Evolutionary conservation across 1,140 invertebrate species (phyloP), one percentile per base, ranked within the genome.

Genomic region (Lepidostoma basale): DNA sequence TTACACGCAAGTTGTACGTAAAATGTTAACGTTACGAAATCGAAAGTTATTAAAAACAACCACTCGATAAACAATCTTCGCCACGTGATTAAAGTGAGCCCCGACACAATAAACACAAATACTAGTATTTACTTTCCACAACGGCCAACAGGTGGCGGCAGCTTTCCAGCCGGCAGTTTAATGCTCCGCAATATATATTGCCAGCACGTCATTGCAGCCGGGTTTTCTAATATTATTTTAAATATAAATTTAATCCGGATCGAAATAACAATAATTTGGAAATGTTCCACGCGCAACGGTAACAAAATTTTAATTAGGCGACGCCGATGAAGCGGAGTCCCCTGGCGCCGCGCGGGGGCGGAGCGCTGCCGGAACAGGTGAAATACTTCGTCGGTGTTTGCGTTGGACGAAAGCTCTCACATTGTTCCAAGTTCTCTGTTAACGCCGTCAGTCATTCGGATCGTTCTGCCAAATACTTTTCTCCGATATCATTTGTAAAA

Each of bases 221-320:
- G n/a, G 44, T 47, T 22, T 47, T 47, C 20, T 14, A 4, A 10
- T 47, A 47, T 16, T 20, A 20, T 20, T 47, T 20, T 47, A 18
- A 18, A 0, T 47, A 20, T 54, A 18, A 18, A 0, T 47, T 47
- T 54, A n/a, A 30, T 54, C 30, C 47, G 10, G 25, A 52, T 52
- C 26, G 14, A 28, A 54, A 54, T 28, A 54, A 54, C 26, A 54
- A 54, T 49, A 8, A 49, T 33, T 54, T 54, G 49, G 49, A 54
- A 54, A 54, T 54, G 49, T 54, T 54, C 49, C 49, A 54, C 49
- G 18, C 10, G 26, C n/a, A 54, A 10, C 26, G 49, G 49, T 8
- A 16, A 30, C 26, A 30, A n/a, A n/a, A 28, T 54, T 54, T 49
- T 54, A 54, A 54, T 54, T 54, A 54, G 49, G 26, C 49, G 12